phyloP scores from a whole-genome alignment of 2,888 invertebrate species.

The Nysson spinosus region DNA sequence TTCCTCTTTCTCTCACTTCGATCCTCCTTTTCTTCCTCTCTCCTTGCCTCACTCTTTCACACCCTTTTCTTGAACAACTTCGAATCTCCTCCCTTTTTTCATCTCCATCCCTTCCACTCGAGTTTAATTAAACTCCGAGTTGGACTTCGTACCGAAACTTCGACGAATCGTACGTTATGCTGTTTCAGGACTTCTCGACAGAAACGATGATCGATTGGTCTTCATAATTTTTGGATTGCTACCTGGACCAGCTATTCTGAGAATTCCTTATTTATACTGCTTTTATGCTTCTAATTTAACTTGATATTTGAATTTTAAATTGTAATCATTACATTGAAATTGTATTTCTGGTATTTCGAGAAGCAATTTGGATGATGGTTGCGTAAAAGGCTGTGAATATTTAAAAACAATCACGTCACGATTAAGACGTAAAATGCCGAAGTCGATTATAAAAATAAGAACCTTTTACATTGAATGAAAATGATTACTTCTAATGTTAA shows the following conservation, averaged over 20 bases:
- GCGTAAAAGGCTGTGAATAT: conserved; percentile 11
- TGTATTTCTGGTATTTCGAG: no score
- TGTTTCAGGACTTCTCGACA: background rate
- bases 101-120: conserved; percentile 1
- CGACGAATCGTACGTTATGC: conserved; percentile 5
- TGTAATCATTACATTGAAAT: no score
- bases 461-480: background rate
- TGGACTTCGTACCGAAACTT: conserved; percentile 15
- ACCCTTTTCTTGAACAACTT: conserved; percentile 3
- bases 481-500: no score
- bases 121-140: conserved; percentile 17
- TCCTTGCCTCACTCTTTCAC: conserved; percentile 27
- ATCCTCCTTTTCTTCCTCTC: conserved; percentile 33
- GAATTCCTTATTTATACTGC: no score
- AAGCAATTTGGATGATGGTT: no score
- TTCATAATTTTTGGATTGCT: background rate
- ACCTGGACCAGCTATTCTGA: no score
- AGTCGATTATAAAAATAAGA: conserved; percentile 8
- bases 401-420: conserved; percentile 4
- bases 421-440: conserved; percentile 5
- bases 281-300: no score
- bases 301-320: no score
- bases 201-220: background rate
- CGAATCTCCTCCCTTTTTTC: conserved; percentile 19
- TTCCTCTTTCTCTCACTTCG: conserved; percentile 3